These are phyloP conservation scores for Catharus minimus DNA, from an alignment of 2,113 vertebrate genomes.

Conservation along the genomic window DNA sequence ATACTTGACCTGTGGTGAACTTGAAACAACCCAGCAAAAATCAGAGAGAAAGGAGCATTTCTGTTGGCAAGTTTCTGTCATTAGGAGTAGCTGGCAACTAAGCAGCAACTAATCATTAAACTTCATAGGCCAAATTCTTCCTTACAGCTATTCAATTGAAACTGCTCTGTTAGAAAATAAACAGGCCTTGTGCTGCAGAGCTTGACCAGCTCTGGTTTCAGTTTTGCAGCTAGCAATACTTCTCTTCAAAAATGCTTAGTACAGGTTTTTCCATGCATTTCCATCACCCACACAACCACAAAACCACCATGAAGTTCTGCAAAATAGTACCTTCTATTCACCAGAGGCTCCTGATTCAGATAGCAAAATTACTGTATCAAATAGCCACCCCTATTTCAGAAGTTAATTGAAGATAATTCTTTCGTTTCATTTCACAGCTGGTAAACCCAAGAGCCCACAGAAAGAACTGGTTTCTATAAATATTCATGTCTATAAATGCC, in stretches of 20 bases:
- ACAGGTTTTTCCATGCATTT: background rate
- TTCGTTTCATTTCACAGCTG: constrained; percentile 30
- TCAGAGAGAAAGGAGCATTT: background rate
- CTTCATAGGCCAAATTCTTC: constrained; percentile 4
- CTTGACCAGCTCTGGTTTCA: constrained; percentile 24
- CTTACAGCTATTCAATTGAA: background rate
- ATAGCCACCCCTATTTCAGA: background rate
- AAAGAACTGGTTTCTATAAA: constrained; percentile 23
- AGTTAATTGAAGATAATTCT: constrained; percentile 16
- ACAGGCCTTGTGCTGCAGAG: background rate
- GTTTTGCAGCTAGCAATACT: background rate
- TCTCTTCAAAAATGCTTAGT: constrained; percentile 12
- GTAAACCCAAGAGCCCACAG: background rate
- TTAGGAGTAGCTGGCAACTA: background rate
- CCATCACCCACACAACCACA: constrained; percentile 25
- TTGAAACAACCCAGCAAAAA: background rate
- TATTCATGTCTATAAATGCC: background rate
- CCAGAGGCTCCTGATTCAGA: background rate
- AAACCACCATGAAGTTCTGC: background rate
- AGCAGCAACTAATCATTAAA: constrained; percentile 44
- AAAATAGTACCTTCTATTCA: constrained; percentile 36
- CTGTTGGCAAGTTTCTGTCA: background rate
- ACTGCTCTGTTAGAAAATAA: constrained; percentile 4
- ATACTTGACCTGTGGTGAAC: background rate
- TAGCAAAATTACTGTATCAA: background rate